phyloP scores from a whole-genome alignment of 2,888 invertebrate species.

The Noctua fimbriata region DNA sequence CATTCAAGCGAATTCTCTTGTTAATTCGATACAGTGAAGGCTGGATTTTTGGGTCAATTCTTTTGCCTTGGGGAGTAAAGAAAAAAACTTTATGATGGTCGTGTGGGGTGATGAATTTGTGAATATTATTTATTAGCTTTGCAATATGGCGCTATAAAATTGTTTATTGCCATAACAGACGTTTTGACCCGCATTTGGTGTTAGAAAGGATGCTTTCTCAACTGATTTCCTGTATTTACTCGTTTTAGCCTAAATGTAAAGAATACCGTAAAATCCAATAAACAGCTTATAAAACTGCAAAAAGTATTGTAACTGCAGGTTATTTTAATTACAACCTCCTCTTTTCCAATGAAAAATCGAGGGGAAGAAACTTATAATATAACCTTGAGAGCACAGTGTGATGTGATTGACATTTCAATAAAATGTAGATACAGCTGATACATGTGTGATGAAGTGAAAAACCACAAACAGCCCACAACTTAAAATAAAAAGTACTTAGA shows the following conservation, averaged over 20 bases:
- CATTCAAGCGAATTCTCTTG: conserved; percentile 84
- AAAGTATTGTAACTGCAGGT: background rate
- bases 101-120: conserved; percentile 70
- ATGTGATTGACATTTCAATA: background rate
- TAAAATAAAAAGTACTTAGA: background rate
- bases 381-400: too few species aligned
- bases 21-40: conserved; percentile 84
- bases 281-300: background rate
- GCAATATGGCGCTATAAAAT: conserved; percentile 66
- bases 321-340: background rate
- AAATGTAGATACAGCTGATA: background rate
- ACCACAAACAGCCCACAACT: conserved; percentile 30
- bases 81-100: conserved; percentile 74
- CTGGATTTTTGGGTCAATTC: conserved; percentile 79
- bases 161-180: conserved; percentile 53
- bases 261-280: background rate
- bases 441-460: conserved; percentile 41
- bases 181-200: conserved; percentile 19
- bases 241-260: background rate
- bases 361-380: background rate
- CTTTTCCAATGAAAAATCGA: too few species aligned
- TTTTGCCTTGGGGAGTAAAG: conserved; percentile 72
- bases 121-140: conserved; percentile 64
- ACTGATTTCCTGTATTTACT: conserved; percentile 4
- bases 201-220: conserved; percentile 33